Evolutionary conservation across 2,888 invertebrate species (phyloP).

Genomic region (Dyspetes luteomarginatus): DNA sequence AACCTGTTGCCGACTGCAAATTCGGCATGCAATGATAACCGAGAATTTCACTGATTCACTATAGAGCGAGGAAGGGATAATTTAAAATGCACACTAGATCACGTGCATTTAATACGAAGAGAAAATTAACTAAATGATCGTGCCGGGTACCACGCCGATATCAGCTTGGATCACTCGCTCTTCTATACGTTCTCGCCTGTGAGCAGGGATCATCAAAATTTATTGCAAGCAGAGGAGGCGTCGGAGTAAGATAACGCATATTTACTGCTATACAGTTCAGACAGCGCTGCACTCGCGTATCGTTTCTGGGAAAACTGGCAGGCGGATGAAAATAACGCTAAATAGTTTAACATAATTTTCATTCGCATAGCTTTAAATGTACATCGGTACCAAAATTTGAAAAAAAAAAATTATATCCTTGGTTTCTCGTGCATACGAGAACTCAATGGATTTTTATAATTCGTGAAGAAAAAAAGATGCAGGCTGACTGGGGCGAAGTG

Average conservation of each 20-base stretch:
- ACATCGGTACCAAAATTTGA: neutral
- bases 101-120: neutral
- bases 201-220: constrained; percentile 39
- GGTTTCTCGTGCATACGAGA: neutral
- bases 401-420: neutral
- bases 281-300: constrained; percentile 8
- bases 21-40: neutral
- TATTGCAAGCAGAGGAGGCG: constrained; percentile 27
- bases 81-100: neutral
- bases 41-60: constrained; percentile 42
- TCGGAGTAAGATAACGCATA: constrained; percentile 37
- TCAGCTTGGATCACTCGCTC: constrained; percentile 15
- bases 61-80: neutral
- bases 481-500: neutral
- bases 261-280: constrained; percentile 12
- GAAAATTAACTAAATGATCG: constrained; percentile 16
- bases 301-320: constrained; percentile 20
- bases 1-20: constrained; percentile 19
- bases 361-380: neutral
- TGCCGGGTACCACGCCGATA: constrained; percentile 32
- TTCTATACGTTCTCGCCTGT: neutral
- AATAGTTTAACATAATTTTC: constrained; percentile 15
- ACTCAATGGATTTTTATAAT: neutral
- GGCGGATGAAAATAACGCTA: constrained; percentile 20
- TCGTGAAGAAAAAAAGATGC: neutral